A percentile compares a stretch with the other conserved stretches of the same genome.
Evolutionary conservation across 2,113 vertebrate species (phyloP).

Genomic region (Cyprinodon brontotheroides): DNA sequence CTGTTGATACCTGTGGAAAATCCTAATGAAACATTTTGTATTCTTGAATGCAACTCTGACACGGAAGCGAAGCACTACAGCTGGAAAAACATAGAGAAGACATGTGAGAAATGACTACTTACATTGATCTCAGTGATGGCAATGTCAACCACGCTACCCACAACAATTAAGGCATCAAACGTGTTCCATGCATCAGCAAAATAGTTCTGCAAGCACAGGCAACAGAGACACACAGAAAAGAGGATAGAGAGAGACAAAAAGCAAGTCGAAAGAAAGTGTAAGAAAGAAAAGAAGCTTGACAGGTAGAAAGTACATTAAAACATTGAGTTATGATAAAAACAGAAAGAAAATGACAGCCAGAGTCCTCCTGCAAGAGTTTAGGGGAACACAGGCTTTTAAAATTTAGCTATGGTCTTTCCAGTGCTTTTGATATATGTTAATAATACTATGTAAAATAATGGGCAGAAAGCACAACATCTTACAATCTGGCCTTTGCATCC

Average conservation of each 20-base stretch:
- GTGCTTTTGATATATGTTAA: not conserved
- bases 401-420: not conserved
- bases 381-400: not conserved
- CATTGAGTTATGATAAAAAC: slow-evolving; percentile 36
- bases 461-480: too few relatives aligned
- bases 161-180: slow-evolving; percentile 99
- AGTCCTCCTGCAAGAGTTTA: slow-evolving; percentile 10
- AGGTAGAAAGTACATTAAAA: slow-evolving; percentile 50
- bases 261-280: slow-evolving; percentile 43
- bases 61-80: slow-evolving; percentile 45
- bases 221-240: slow-evolving; percentile 73
- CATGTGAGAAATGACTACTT: slow-evolving; percentile 83
- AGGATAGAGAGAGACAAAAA: slow-evolving; percentile 51
- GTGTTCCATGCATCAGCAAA: slow-evolving; percentile 99
- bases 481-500: too few relatives aligned
- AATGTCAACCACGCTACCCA: slow-evolving; percentile 99
- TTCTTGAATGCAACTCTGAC: slow-evolving; percentile 31
- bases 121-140: slow-evolving; percentile 99
- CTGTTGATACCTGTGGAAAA: not conserved
- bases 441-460: too few relatives aligned
- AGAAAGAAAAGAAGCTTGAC: slow-evolving; percentile 40
- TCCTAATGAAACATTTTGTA: not conserved
- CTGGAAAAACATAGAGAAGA: not conserved
- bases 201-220: slow-evolving; percentile 93
- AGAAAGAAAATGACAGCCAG: slow-evolving; percentile 32